Conservation (phyloP, 2,888 invertebrate genomes). For the Lasioglossum lativentre region DNA sequence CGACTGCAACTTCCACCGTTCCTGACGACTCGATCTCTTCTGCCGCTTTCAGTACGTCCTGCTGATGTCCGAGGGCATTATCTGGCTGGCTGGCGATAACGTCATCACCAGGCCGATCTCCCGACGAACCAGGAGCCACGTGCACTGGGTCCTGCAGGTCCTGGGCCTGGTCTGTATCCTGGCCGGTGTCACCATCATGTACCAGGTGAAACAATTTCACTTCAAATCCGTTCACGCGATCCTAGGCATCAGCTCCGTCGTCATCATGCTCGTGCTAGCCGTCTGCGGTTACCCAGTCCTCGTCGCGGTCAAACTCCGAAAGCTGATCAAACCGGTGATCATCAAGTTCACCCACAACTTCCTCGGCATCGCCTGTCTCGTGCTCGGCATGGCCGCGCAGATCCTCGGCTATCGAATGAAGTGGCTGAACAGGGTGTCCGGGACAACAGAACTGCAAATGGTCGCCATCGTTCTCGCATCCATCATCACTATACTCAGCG, state of each 20-base stretch:
- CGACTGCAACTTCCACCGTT: constrained; percentile 36
- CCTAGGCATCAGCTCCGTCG: constrained; percentile 85
- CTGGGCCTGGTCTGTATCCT: constrained; percentile 85
- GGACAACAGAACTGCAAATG: constrained; percentile 36
- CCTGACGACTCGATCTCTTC: constrained; percentile 53
- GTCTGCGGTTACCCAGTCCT: constrained; percentile 85
- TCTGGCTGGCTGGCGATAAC: constrained; percentile 73
- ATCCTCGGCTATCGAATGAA: constrained; percentile 74
- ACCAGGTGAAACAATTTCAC: constrained; percentile 79
- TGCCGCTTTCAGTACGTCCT: constrained; percentile 77
- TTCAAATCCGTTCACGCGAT: constrained; percentile 75
- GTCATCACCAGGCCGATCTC: constrained; percentile 70
- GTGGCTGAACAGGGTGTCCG: constrained; percentile 56
- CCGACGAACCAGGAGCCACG: constrained; percentile 75
- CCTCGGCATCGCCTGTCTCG: constrained; percentile 85
- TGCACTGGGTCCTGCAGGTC: constrained; percentile 86
- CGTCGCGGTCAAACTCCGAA: constrained; percentile 85
- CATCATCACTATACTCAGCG: constrained; percentile 70
- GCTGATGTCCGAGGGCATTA: constrained; percentile 80
- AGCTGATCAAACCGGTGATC: constrained; percentile 85
- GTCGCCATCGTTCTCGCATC: constrained; percentile 59
- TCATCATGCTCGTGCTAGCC: constrained; percentile 85
- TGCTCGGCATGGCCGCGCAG: constrained; percentile 85
- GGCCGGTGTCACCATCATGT: constrained; percentile 85
- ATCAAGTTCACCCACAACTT: constrained; percentile 86